Base-by-base conservation (phyloP, 2,113 vertebrate genomes). In the Stegostoma tigrinum region DNA sequence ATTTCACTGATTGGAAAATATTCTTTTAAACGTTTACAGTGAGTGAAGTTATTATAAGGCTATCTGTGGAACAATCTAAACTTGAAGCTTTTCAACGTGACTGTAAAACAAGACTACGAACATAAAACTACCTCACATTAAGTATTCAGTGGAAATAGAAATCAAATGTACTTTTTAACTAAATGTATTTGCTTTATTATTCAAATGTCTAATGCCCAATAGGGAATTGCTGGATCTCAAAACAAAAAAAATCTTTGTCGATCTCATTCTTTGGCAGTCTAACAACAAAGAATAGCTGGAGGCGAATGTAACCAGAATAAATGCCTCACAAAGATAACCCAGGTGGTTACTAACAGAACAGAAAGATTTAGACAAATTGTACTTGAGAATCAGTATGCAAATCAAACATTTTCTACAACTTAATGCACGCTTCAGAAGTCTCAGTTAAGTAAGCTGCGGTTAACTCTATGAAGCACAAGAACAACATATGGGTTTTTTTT, bases 171-270 rank as follows among this genome's bases (percentile, higher is more conserved):
- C 38, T 83, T 42, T 38, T 83, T 83, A 83, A 83, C 38, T 66
- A 93, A 93, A 93, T 21, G 55, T 66, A 66, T 93, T 93, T 93
- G 38, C 52, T 66, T 66, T 66, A 21, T 38, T 93, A 0, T 23
- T 66, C 66, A 93, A 93, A 93, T 42, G 19, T 61, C 38, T 19
- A 93, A 93, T 19, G 21, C 55, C 30, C 30, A 66, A 10, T 38
- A 23, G 89, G 89, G 89, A 93, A 64, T 66, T 93, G 55, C 24
- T 93, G 61, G 89, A 93, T 67, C 67, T 93, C n/a, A 66, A 93
- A 66, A 67, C 34, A 67, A 66, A 93, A 61, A 64, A 38, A 61
- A 48, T 48, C 8, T 93, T 8, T 67, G 61, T 93, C 6, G 34
- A 38, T 38, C 89, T 66, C 61, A 66, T 10, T 83, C 80, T 83